Evolutionary conservation across 2,113 vertebrate species (phyloP), one percentile per base, ranked within the genome.

Genomic region (Trematomus loennbergii): DNA sequence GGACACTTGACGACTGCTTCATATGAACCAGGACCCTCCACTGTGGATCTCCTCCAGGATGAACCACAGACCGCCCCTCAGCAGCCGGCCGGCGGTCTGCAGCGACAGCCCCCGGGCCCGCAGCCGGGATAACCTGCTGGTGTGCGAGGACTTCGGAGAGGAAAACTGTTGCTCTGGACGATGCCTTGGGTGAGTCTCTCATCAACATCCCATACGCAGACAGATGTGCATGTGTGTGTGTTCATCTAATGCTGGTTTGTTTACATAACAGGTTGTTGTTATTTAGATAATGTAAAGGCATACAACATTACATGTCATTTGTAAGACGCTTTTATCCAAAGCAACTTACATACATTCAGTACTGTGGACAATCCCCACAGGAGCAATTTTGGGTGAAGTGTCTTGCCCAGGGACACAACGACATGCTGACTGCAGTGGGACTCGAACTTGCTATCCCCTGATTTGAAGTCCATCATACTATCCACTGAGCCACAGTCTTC

Each of bases 81-180:
- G 64, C 85, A 82, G 84, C 71, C 72, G 57, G 17, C 77, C 87
- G 15, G 81, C 62, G 7, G 83, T 61, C 54, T 64, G 71, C 75
- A 71, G 5, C 0, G 69, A 87, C 64, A 87, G 86, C 65, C 89
- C 86, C 52, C 79, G 88, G 75, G 87, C 85, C 62, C 84, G 87
- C 63, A 95, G 93, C 74, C 82, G 88, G 1, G 94, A 95, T 22
- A 94, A 94, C 86, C 86, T 94, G 70, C 83, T 95, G 36, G 66
- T 84, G 64, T 87, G 86, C 4, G 91, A 93, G 61, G 94, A 95
- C 13, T 89, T 90, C n/a, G 74, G 82, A 46, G 94, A 95, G 49
- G 94, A 94, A n/a, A 89, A 69, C 84, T 90, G 80, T 60, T 90
- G 88, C 71, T 17, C 91, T 13, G 93, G 93, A 87, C 81, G 90